Evolutionary conservation across 2,888 invertebrate species (phyloP).

Genomic region (Drosophila anceps): DNA sequence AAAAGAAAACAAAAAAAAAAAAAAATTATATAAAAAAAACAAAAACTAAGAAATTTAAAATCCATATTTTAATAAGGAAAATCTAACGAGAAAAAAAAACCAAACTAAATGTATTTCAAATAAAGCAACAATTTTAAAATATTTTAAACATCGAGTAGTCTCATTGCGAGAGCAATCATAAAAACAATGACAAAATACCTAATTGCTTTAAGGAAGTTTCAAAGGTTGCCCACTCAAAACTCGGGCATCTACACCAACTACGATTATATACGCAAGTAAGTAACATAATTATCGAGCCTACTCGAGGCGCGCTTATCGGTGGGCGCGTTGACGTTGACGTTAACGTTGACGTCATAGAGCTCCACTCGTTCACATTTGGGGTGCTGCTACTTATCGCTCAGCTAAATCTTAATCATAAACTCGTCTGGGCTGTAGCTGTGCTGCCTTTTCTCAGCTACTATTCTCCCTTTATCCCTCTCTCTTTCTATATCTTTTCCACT

Average conservation of each 20-base stretch:
- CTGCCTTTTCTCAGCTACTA: neutral
- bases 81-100: conserved; percentile 14
- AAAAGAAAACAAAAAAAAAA: neutral
- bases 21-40: conserved; percentile 9
- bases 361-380: neutral
- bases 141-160: neutral
- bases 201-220: conserved; percentile 5
- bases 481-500: neutral
- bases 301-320: neutral
- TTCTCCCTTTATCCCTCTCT: neutral
- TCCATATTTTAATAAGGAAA: conserved; percentile 66
- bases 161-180: conserved; percentile 28
- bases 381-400: conserved; percentile 24
- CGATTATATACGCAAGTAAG: conserved; percentile 61
- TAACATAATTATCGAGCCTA: conserved; percentile 15
- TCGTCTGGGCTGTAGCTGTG: conserved; percentile 14
- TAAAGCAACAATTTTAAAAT: conserved; percentile 24
- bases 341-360: conserved; percentile 21
- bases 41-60: conserved; percentile 42
- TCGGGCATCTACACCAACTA: conserved; percentile 19
- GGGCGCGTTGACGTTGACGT: conserved; percentile 11
- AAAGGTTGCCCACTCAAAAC: neutral
- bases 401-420: conserved; percentile 33
- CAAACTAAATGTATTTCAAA: conserved; percentile 45
- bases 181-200: conserved; percentile 39